A percentile compares a stretch with the other conserved stretches of the same genome.
Evolutionary conservation across 2,888 invertebrate species (phyloP).

Genomic region (Nymphalis urticae): DNA sequence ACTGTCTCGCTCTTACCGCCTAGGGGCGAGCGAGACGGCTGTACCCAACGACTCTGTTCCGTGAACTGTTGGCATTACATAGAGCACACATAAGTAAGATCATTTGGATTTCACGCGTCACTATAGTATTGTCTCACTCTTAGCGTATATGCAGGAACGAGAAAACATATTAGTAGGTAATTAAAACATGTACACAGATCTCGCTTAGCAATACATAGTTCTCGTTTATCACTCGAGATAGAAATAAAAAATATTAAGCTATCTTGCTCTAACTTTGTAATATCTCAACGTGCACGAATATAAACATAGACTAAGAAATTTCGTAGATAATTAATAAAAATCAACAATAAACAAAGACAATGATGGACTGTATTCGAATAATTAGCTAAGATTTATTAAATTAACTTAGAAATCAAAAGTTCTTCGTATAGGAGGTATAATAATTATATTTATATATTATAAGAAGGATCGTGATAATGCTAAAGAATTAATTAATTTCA

Average conservation of each 20-base stretch:
- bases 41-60: neutral
- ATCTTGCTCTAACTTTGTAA: neutral
- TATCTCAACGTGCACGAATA: neutral
- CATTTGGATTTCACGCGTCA: too few relatives aligned
- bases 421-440: neutral
- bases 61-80: neutral
- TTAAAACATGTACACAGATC: constrained; percentile 1
- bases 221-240: neutral
- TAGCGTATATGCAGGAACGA: neutral
- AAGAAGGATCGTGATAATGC: neutral
- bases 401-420: neutral
- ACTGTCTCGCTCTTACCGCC: constrained; percentile 41
- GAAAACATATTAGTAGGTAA: neutral
- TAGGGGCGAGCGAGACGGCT: constrained; percentile 7
- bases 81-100: neutral
- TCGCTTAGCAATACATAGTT: constrained; percentile 8
- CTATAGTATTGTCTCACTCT: constrained; percentile 40
- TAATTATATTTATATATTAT: neutral
- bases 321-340: neutral
- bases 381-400: neutral
- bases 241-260: neutral
- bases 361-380: constrained; percentile 8
- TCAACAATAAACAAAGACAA: constrained; percentile 5
- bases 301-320: neutral
- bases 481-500: neutral